These are phyloP conservation scores for Callimorpha dominula DNA, from an alignment of 2,888 invertebrate genomes.

Conservation along the genomic window DNA sequence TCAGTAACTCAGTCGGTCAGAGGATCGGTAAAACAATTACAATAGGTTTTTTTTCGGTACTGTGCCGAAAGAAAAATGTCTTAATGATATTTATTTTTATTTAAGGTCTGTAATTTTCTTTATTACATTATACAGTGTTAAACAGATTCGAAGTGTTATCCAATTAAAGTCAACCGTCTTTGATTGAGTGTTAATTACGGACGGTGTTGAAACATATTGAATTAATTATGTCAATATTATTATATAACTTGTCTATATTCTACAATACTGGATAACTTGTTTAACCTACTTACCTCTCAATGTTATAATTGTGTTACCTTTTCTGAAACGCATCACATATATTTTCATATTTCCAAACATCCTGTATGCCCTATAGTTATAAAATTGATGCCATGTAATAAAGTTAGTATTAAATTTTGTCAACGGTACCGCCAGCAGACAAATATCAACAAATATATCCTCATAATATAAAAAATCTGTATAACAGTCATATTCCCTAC, in stretches of 20 bases:
- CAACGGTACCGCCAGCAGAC: slow-evolving; percentile 22
- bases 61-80: slow-evolving; percentile 4
- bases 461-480: slow-evolving; percentile 9
- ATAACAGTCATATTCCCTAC: slow-evolving; percentile 14
- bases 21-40: too few relatives aligned
- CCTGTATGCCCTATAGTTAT: slow-evolving; percentile 24
- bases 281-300: neutral
- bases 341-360: neutral
- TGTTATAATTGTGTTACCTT: neutral
- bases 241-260: neutral
- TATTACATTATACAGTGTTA: neutral
- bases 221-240: neutral
- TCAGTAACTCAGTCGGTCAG: neutral
- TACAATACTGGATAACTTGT: neutral
- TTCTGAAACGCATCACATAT: neutral
- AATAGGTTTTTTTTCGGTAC: too few relatives aligned
- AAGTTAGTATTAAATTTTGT: slow-evolving; percentile 24
- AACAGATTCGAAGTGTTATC: neutral
- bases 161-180: neutral
- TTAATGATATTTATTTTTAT: neutral
- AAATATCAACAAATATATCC: slow-evolving; percentile 5
- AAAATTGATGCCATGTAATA: slow-evolving; percentile 36
- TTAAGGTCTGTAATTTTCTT: neutral
- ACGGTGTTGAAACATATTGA: neutral
- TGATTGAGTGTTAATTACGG: neutral